Evolutionary conservation across 2,113 vertebrate species (phyloP).

Genomic region (Eubucco bourcierii): DNA sequence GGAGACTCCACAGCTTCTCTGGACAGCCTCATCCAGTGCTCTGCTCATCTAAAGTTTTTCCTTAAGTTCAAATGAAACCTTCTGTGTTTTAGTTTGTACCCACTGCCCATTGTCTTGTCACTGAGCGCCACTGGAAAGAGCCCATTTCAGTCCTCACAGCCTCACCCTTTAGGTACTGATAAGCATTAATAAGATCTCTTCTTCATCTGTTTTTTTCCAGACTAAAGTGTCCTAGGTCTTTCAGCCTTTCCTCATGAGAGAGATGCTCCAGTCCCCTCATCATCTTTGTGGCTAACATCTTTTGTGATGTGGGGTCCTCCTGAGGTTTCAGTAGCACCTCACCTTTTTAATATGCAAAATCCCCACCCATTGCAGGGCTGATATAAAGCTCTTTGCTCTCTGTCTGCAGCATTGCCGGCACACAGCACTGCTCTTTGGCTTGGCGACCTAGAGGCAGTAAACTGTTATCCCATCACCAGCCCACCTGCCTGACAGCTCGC

Average conservation of each 20-base stretch:
- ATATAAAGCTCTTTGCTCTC: background rate
- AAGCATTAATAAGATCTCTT: too few relatives aligned
- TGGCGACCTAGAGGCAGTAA: conserved; percentile 32
- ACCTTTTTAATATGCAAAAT: background rate
- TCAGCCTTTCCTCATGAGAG: too few relatives aligned
- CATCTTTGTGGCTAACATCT: background rate
- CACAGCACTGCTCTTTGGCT: background rate
- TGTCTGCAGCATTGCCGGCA: fast-evolving
- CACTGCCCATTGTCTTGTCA: too few relatives aligned
- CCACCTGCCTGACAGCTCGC: background rate
- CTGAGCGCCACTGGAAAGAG: too few relatives aligned
- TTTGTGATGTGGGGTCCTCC: background rate
- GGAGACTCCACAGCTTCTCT: too few relatives aligned
- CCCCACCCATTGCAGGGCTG: background rate
- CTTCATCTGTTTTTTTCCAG: too few relatives aligned
- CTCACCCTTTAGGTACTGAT: too few relatives aligned
- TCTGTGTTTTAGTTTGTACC: background rate
- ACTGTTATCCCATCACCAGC: background rate
- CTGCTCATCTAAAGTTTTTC: too few relatives aligned
- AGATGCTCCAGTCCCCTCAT: too few relatives aligned
- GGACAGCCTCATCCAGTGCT: too few relatives aligned
- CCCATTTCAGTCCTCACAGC: too few relatives aligned
- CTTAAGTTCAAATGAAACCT: background rate
- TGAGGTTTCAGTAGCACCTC: background rate
- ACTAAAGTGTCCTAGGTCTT: too few relatives aligned